A percentile compares a stretch with the other conserved stretches of the same genome.
These are phyloP conservation scores for Atlantisia rogersi DNA, from an alignment of 2,113 vertebrate species.

Conservation along the genomic window DNA sequence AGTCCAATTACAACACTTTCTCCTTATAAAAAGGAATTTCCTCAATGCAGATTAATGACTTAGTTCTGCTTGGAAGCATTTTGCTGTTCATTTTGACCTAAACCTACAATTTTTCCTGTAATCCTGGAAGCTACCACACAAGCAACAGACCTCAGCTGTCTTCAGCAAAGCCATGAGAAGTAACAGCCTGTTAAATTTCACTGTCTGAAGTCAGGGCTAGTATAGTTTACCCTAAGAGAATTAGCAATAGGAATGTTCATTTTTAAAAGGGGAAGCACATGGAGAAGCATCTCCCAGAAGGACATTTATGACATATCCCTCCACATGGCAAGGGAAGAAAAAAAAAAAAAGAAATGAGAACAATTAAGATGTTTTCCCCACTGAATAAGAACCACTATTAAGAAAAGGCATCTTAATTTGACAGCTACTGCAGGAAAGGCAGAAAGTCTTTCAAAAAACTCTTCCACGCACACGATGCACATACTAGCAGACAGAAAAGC, in stretches of 20 bases:
- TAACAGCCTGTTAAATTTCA: not conserved
- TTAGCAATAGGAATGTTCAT: not conserved
- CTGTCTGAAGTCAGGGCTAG: not conserved
- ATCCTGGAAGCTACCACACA: not conserved
- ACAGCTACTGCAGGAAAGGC: not conserved
- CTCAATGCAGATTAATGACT: slow-evolving; percentile 2
- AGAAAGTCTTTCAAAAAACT: not conserved
- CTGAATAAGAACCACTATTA: not conserved
- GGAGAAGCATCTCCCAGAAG: not conserved
- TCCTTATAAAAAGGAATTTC: not conserved
- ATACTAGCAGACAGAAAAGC: not conserved
- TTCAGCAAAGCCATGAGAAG: not conserved
- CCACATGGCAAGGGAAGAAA: too few relatives aligned
- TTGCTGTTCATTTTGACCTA: not conserved
- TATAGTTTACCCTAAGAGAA: not conserved
- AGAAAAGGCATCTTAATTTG: not conserved
- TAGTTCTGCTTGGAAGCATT: slow-evolving; percentile 9
- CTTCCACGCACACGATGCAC: not conserved
- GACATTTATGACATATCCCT: not conserved
- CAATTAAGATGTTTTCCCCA: not conserved
- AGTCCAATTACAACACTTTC: not conserved
- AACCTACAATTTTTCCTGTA: not conserved
- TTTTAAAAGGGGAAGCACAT: not conserved
- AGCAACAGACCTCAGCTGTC: not conserved
- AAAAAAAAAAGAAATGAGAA: rapidly evolving